Percentiles rank a stretch among this genome's conserved stretches.
Conservation (phyloP, 2,888 invertebrate genomes). For the Xestia xanthographa region DNA sequence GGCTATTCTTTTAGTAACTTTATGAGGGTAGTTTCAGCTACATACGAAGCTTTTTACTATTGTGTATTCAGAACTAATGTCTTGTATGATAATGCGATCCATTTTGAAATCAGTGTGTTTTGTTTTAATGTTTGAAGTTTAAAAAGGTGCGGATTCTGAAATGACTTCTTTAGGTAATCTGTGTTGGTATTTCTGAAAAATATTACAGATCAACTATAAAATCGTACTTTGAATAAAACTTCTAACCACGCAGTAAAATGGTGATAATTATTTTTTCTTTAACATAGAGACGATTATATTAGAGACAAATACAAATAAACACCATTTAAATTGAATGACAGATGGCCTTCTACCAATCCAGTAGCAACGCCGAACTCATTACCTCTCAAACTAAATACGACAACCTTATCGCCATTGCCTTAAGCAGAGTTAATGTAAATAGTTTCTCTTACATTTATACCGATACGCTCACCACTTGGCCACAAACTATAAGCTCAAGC, state of each 20-base stretch:
- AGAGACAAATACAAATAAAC: background rate
- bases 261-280: background rate
- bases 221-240: background rate
- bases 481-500: background rate
- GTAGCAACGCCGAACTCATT: background rate
- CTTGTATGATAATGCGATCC: slow-evolving; percentile 14
- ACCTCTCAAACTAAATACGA: slow-evolving; percentile 5
- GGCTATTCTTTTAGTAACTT: slow-evolving; percentile 56
- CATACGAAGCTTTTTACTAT: slow-evolving; percentile 35
- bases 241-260: background rate
- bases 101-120: background rate
- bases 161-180: background rate
- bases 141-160: background rate
- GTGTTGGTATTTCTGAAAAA: background rate
- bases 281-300: background rate
- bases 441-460: slow-evolving; percentile 23
- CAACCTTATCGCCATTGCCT: slow-evolving; percentile 28
- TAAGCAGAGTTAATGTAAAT: slow-evolving; percentile 38
- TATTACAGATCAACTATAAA: background rate
- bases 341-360: background rate
- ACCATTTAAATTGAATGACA: background rate
- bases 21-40: slow-evolving; percentile 46
- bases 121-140: background rate
- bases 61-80: slow-evolving; percentile 35
- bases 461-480: slow-evolving; percentile 5